A percentile compares a stretch with the other conserved stretches of the same genome.
phyloP scores from a whole-genome alignment of 2,888 invertebrate species.

The Harpalus rubripes region DNA sequence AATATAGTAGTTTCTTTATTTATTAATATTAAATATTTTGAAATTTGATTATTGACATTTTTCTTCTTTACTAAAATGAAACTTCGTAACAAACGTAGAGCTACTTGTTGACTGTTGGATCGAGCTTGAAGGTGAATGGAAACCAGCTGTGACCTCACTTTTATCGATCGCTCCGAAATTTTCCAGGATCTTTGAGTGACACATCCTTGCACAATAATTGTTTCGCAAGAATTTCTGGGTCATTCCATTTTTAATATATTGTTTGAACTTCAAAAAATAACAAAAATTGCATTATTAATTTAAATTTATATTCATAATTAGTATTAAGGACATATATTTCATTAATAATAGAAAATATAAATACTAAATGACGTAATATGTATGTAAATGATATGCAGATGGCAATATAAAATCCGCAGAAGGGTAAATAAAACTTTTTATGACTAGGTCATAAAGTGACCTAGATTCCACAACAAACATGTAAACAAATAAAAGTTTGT shows the following conservation, averaged over 20 bases:
- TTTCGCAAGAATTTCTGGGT: too few relatives aligned
- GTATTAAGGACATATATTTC: too few relatives aligned
- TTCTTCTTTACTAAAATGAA: too few relatives aligned
- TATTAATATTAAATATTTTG: too few relatives aligned
- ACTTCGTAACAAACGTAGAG: background rate
- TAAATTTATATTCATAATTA: too few relatives aligned
- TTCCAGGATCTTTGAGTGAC: background rate
- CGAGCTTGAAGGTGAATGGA: background rate
- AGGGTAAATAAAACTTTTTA: background rate
- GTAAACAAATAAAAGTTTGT: conserved; percentile 1
- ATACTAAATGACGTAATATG: background rate
- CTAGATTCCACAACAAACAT: conserved; percentile 9
- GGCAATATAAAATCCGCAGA: background rate
- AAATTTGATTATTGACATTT: too few relatives aligned
- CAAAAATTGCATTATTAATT: too few relatives aligned
- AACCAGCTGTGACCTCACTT: background rate
- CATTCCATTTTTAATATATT: too few relatives aligned
- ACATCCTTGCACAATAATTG: conserved; percentile 13
- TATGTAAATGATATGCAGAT: background rate
- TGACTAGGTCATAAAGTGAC: conserved; percentile 3
- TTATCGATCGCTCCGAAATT: conserved; percentile 13
- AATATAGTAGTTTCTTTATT: too few relatives aligned
- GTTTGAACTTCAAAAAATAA: too few relatives aligned
- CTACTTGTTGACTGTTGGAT: background rate
- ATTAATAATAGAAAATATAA: background rate